Conservation (phyloP, 2,113 vertebrate species). For the Megaptera novaeangliae region DNA sequence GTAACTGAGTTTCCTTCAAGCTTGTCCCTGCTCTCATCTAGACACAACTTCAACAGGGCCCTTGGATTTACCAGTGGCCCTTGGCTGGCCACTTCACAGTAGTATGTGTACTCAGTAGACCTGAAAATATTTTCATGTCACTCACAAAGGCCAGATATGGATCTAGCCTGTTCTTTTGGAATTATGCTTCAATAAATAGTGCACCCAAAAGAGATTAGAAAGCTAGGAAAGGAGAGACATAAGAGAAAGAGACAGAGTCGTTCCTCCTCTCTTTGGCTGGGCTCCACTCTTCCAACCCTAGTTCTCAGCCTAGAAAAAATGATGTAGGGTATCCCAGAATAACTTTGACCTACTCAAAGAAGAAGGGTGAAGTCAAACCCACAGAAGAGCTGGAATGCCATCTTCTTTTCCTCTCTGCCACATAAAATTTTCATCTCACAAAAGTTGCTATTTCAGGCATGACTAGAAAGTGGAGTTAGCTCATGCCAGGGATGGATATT, state of each 20-base stretch:
- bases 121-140: neutral
- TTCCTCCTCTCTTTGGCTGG: neutral
- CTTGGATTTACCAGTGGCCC: neutral
- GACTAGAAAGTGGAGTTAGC: neutral
- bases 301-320: neutral
- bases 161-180: neutral
- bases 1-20: neutral
- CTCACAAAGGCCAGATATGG: neutral
- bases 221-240: neutral
- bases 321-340: neutral
- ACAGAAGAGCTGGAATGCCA: neutral
- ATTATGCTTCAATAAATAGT: neutral
- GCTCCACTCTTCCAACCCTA: neutral
- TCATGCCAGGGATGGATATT: neutral
- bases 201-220: neutral
- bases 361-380: neutral
- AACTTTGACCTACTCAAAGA: neutral
- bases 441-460: neutral
- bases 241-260: neutral
- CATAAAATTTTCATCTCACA: slow-evolving; percentile 10
- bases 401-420: slow-evolving; percentile 1
- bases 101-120: neutral
- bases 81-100: neutral
- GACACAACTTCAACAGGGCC: neutral
- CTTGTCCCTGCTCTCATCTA: neutral